Base-by-base conservation (phyloP, 2,797 vertebrate genomes). In the Hypotaenidia okinawae region DNA sequence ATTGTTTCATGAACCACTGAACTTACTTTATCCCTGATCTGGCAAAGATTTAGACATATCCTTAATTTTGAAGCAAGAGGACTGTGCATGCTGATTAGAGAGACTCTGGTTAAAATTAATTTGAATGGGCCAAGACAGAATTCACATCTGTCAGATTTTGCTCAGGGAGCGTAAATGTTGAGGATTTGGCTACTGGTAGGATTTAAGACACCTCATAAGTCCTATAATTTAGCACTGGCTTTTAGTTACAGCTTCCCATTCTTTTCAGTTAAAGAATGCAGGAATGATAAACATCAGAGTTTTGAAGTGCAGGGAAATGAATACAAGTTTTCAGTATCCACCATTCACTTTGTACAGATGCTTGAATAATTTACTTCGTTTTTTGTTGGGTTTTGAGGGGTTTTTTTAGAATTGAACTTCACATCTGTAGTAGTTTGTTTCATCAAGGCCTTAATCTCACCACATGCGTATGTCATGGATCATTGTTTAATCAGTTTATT, bases 31-130 rank as follows among this genome's bases (percentile, higher is more conserved):
- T 59, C 70, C 61, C 75, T 83, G 63, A 47, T 90, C 41, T 73
- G 30, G 52, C 51, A 83, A 87, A 95, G 47, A 76, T 73, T 76
- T 89, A 66, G 33, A 41, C 15, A 17, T 57, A 55, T 32, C 45
- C 86, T 91, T 69, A 81, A 62, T 91, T 94, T 61, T 87, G 75
- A 90, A 90, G 52, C 33, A 75, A 57, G 59, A 84, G 55, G 19
- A 47, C 61, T 51, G 1, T 41, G 54, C 37, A 59, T 2, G 8
- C 45, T 49, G 55, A 78, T 94, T 51, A n/a, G 24, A 78, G 32
- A 86, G 72, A 63, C 16, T 51, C 63, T 63, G 21, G 47, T 84
- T 84, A 49, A 74, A 87, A 70, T 79, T 66, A 43, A 52, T 89
- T 90, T 49, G 35, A 85, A 47, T 68, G 59, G 54, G 12, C 27